Evolutionary conservation across 2,888 invertebrate genomes (phyloP).

Genomic region (Acleris cristana): DNA sequence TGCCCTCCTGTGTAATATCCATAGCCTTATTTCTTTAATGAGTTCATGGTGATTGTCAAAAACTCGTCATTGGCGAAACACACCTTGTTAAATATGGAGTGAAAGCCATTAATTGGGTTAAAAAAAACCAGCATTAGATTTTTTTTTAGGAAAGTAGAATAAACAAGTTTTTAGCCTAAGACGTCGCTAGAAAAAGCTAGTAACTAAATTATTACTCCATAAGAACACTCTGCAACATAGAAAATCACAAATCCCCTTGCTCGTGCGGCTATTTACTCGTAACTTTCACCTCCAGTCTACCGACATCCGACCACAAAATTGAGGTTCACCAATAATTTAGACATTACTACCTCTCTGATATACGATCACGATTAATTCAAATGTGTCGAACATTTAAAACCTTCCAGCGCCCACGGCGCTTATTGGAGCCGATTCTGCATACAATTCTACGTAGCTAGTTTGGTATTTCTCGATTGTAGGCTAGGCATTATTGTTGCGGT

Average conservation of each 20-base stretch:
- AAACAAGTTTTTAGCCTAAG: no score
- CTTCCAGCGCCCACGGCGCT: neutral
- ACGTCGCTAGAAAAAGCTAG: no score
- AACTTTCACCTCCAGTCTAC: neutral
- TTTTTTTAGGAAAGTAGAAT: no score
- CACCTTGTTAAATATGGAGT: no score
- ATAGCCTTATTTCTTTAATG: no score
- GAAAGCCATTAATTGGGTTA: no score
- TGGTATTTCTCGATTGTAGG: conserved; percentile 21
- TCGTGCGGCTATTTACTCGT: neutral
- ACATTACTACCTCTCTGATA: conserved; percentile 20
- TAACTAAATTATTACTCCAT: no score
- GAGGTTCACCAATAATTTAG: conserved; percentile 18
- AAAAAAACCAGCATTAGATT: no score
- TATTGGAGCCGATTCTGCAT: conserved; percentile 15
- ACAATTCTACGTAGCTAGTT: conserved; percentile 6
- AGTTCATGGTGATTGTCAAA: no score
- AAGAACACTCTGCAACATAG: no score
- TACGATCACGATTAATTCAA: conserved; percentile 29
- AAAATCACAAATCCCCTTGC: neutral
- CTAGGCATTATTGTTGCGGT: conserved; percentile 31
- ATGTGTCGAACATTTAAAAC: conserved; percentile 16
- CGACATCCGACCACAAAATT: conserved; percentile 12
- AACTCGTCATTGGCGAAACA: no score
- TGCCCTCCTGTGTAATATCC: no score